A percentile compares a stretch with the other conserved stretches of the same genome.
Conservation (phyloP, 2,888 invertebrate species). For the Eledona agricola region DNA sequence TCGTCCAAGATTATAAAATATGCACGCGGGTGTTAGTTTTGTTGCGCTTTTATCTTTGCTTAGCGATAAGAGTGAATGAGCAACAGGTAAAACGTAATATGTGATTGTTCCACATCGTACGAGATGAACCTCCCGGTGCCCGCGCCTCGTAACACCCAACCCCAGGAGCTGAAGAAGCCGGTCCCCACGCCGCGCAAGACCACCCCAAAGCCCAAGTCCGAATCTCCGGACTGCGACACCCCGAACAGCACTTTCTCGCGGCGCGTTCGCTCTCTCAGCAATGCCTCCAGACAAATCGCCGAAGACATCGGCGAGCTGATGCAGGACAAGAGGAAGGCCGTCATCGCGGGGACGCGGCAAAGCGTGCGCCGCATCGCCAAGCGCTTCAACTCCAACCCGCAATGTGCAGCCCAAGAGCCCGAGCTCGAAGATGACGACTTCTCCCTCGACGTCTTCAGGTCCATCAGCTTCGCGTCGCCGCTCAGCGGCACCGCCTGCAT, state of each 20-base stretch:
- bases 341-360: constrained; percentile 71
- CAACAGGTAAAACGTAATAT: too few relatives aligned
- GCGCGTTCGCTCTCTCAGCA: constrained; percentile 62
- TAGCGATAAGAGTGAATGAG: too few relatives aligned
- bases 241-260: constrained; percentile 59
- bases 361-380: constrained; percentile 59
- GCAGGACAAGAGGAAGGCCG: constrained; percentile 67
- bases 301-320: constrained; percentile 68
- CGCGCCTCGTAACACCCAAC: constrained; percentile 49
- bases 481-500: constrained; percentile 45
- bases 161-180: constrained; percentile 62
- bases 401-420: constrained; percentile 5
- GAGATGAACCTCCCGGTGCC: constrained; percentile 53
- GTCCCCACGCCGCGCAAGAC: constrained; percentile 66
- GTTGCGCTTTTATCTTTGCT: too few relatives aligned
- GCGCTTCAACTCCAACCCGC: constrained; percentile 52
- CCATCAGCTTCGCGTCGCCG: constrained; percentile 53
- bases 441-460: constrained; percentile 66
- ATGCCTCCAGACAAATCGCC: constrained; percentile 67
- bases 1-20: not conserved
- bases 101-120: not conserved
- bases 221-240: constrained; percentile 39
- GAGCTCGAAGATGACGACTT: constrained; percentile 45
- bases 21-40: too few relatives aligned
- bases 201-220: constrained; percentile 56